Evolutionary conservation across 2,113 vertebrate genomes (phyloP), one percentile per base, ranked within the genome.

Genomic region (Ptychochromis oligacanthus): DNA sequence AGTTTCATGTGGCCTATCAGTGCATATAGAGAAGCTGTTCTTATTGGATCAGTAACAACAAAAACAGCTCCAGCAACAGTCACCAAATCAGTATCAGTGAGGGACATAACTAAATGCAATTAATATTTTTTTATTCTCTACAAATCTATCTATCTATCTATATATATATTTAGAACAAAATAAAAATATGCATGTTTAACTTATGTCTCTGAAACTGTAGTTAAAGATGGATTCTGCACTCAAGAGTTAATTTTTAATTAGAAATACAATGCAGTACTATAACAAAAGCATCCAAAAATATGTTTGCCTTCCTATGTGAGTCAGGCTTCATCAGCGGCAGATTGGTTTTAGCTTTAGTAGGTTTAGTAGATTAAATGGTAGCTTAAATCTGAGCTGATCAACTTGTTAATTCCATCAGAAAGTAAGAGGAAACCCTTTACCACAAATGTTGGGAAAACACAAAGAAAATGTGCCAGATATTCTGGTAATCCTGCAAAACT

Each of bases 341-440:
- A 61, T 65, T 22, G 11, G 26, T 60, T 70, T 88, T 62, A 75
- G 65, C 76, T 80, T 87, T 65, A 77, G 77, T 79, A 40, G 75
- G 17, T 75, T 75, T 62, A 74, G 65, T 84, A 83, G 83, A 72
- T 77, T 84, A 81, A 64, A 79, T 77, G 36, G 72, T 56, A 46
- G 79, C 65, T 62, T 82, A 87, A 88, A 82, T 82, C 87, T 87
- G 78, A 78, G 40, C 81, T 79, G 64, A 85, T 87, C 84, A 82
- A 18, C 81, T 57, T 65, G 52, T 84, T 84, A 85, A 86, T 67
- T 82, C 78, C 54, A 84, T 81, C 79, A 82, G 81, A 82, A 86
- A 75, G 76, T 82, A 75, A 59, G 38, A 78, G 54, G 22, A 80
- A 61, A 82, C 11, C 61, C 28, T 59, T 67, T 59, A 65, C 15